Evolutionary conservation across 2,888 invertebrate species (phyloP).

Genomic region (Volucella inanis): DNA sequence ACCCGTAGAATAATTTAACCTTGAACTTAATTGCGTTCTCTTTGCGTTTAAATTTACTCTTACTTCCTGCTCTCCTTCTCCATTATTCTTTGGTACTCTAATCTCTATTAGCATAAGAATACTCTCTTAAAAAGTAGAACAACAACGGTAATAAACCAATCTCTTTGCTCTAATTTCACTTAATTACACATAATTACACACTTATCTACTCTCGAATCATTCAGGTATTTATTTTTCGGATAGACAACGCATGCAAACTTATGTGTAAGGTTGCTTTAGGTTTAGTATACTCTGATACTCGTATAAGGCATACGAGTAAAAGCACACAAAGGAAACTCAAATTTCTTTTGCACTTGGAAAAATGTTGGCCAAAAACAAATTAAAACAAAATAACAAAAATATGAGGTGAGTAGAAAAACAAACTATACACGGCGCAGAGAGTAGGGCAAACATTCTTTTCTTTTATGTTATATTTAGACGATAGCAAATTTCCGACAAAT

Average conservation of each 20-base stretch:
- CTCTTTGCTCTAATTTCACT: constrained; percentile 9
- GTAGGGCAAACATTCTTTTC: not conserved
- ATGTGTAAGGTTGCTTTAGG: no score
- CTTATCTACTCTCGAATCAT: not conserved
- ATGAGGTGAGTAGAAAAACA: not conserved
- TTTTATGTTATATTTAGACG: not conserved
- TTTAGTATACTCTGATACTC: no score
- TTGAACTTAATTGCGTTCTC: constrained; percentile 25
- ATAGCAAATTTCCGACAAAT: not conserved
- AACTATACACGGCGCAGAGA: not conserved
- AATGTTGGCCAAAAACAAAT: not conserved
- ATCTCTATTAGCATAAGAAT: no score
- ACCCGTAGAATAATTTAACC: not conserved
- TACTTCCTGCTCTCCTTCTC: not conserved
- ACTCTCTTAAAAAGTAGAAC: no score
- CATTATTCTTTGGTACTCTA: not conserved
- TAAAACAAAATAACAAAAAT: not conserved
- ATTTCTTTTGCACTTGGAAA: not conserved
- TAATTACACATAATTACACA: constrained; percentile 14
- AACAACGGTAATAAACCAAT: no score
- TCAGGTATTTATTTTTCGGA: no score
- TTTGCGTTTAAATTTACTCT: not conserved
- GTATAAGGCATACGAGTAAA: no score
- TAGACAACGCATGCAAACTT: no score
- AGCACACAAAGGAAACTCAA: no score